phyloP scores from a whole-genome alignment of 1,140 invertebrate species.

The Calliopsis andreniformis region DNA sequence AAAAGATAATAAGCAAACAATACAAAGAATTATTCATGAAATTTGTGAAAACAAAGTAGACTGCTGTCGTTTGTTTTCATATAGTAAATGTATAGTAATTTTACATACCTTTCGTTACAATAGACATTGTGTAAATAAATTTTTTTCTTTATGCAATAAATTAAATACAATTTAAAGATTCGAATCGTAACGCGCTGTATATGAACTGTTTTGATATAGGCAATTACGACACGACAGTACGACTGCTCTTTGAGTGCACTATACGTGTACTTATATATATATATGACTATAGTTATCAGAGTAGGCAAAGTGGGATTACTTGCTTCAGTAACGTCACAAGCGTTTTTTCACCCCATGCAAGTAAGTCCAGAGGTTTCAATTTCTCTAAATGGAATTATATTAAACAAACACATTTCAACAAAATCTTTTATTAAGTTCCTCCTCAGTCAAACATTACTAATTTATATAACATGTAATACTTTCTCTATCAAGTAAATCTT shows the following conservation, averaged over 20 bases:
- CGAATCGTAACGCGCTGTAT: not conserved
- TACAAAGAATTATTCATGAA: too few relatives aligned
- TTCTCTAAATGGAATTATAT: too few relatives aligned
- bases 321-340: not conserved
- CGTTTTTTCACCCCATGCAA: not conserved
- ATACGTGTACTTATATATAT: not conserved
- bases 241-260: too few relatives aligned
- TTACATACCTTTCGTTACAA: conserved; percentile 58
- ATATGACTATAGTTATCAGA: not conserved
- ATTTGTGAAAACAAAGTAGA: too few relatives aligned
- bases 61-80: too few relatives aligned
- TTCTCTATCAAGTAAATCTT: not conserved
- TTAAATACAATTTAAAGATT: not conserved
- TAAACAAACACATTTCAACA: not conserved
- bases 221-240: too few relatives aligned
- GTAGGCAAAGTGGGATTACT: not conserved
- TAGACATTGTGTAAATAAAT: conserved; percentile 53
- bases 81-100: not conserved
- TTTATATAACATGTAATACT: conserved; percentile 1
- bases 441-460: not conserved
- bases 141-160: not conserved
- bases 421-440: conserved; percentile 27
- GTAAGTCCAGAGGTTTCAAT: too few relatives aligned
- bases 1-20: too few relatives aligned
- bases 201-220: too few relatives aligned